Conservation (phyloP, 1,140 invertebrate genomes). For the Drosophila nebulosa region DNA sequence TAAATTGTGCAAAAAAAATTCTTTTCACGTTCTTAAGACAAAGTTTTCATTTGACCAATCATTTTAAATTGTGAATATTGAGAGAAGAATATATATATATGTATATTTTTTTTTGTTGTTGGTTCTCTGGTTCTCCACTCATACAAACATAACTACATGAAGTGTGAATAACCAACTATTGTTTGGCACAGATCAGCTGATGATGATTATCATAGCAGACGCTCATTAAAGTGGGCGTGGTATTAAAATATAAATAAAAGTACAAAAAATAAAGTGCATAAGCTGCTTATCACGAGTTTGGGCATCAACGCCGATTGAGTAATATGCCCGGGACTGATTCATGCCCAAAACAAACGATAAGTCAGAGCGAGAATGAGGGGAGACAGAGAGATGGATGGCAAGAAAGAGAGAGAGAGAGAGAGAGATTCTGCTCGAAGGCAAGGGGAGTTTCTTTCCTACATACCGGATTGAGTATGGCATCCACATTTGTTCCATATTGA, state of each 20-base stretch:
- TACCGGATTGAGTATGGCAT: constrained; percentile 75
- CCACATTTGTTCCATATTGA: constrained; percentile 63
- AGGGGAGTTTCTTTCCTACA: constrained; percentile 29
- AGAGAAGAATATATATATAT: neutral
- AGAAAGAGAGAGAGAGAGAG: neutral
- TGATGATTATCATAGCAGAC: neutral
- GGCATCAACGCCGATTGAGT: constrained; percentile 49
- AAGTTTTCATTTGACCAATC: too few species aligned
- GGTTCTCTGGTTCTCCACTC: neutral
- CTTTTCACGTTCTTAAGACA: too few species aligned
- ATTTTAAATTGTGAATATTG: too few species aligned
- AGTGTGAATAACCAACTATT: neutral
- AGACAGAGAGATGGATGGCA: neutral
- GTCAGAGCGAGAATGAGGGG: neutral
- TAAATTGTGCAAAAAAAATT: too few species aligned
- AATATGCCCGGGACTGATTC: constrained; percentile 58
- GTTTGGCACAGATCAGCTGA: neutral
- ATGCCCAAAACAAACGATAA: constrained; percentile 18
- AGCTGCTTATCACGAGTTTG: constrained; percentile 62
- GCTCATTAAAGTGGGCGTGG: neutral
- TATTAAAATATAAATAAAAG: neutral
- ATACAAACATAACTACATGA: neutral
- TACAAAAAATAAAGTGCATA: neutral
- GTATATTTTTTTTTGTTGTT: neutral
- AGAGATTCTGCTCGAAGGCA: too few species aligned